These are phyloP conservation scores for Oeneis ivallda DNA, from an alignment of 2,888 invertebrate species.

Conservation along the genomic window DNA sequence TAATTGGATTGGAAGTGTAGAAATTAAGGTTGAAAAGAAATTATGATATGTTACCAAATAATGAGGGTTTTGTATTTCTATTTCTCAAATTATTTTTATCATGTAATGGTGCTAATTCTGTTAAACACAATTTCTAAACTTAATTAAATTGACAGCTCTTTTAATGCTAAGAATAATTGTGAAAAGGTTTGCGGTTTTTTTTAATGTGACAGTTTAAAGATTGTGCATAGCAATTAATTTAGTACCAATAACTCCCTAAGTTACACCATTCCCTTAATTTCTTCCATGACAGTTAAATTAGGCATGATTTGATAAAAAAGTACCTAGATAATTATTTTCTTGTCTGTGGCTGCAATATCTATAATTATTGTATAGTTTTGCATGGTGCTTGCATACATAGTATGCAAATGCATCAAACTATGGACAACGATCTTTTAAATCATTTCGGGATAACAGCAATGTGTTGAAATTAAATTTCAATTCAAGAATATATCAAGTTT, in stretches of 20 bases:
- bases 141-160: too few relatives aligned
- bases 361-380: not conserved
- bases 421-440: not conserved
- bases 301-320: not conserved
- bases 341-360: not conserved
- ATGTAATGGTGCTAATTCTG: not conserved
- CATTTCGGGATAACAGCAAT: not conserved
- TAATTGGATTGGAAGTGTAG: slow-evolving; percentile 35
- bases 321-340: slow-evolving; percentile 1
- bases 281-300: slow-evolving; percentile 12
- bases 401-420: not conserved
- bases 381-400: not conserved
- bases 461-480: slow-evolving; percentile 19
- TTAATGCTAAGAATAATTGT: too few relatives aligned
- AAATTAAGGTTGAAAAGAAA: slow-evolving; percentile 36
- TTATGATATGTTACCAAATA: slow-evolving; percentile 51
- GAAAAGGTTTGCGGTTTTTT: too few relatives aligned
- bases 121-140: too few relatives aligned
- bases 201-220: too few relatives aligned
- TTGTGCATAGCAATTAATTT: too few relatives aligned
- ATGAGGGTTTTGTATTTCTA: slow-evolving; percentile 28
- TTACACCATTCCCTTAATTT: not conserved
- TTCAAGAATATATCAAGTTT: not conserved
- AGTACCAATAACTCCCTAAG: not conserved
- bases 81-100: not conserved